These are phyloP conservation scores for Cyclophora punctaria DNA, from an alignment of 2,888 invertebrate species.

Conservation along the genomic window DNA sequence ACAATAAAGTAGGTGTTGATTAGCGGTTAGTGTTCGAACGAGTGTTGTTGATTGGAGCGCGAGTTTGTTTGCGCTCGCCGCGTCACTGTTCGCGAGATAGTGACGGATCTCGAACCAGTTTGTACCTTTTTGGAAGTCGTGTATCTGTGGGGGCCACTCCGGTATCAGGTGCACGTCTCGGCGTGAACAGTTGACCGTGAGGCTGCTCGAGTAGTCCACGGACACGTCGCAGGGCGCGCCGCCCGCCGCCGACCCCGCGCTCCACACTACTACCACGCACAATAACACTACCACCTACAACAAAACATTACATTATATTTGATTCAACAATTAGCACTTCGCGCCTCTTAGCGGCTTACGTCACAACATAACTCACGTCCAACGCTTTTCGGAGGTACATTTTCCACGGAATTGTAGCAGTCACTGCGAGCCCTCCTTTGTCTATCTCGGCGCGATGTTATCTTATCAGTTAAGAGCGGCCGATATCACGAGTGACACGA, in stretches of 20 bases:
- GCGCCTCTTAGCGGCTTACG: constrained; percentile 21
- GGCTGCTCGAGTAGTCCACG: constrained; percentile 45
- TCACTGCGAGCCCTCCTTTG: constrained; percentile 53
- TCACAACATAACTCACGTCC: constrained; percentile 47
- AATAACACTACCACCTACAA: constrained; percentile 67
- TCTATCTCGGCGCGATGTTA: constrained; percentile 44
- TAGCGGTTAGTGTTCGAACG: constrained; percentile 7
- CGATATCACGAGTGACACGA: constrained; percentile 59
- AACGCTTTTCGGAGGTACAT: constrained; percentile 46
- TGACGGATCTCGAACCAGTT: constrained; percentile 15
- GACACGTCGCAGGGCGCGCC: constrained; percentile 47
- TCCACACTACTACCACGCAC: constrained; percentile 50
- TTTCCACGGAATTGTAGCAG: constrained; percentile 51
- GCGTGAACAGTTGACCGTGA: constrained; percentile 61
- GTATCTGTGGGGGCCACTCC: constrained; percentile 51
- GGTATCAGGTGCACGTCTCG: constrained; percentile 48
- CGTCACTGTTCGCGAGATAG: constrained; percentile 23
- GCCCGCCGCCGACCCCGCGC: constrained; percentile 31
- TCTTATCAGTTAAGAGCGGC: constrained; percentile 56
- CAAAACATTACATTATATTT: constrained; percentile 56
- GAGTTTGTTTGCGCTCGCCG: constrained; percentile 27
- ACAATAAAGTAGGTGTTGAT: constrained; percentile 13
- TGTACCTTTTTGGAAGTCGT: constrained; percentile 52
- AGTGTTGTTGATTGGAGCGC: constrained; percentile 17
- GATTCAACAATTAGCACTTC: constrained; percentile 16